A percentile compares a stretch with the other conserved stretches of the same genome.
Conservation (phyloP, 2,888 invertebrate species). For the Sylvicola cinctus region DNA sequence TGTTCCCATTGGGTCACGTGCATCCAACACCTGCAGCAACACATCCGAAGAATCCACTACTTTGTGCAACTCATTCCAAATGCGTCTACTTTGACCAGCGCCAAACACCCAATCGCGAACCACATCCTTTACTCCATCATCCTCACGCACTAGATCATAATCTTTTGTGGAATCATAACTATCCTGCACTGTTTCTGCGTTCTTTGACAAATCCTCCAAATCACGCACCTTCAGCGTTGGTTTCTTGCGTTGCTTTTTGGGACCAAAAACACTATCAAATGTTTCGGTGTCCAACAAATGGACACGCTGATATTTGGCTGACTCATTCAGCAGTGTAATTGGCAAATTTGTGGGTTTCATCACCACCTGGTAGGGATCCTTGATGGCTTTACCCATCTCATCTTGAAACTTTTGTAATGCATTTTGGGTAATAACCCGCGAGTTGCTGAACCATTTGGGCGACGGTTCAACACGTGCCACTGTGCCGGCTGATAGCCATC, state of each 20-base stretch:
- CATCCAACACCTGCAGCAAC: conserved; percentile 86
- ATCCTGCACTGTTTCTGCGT: conserved; percentile 47
- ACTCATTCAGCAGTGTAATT: conserved; percentile 82
- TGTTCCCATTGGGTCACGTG: conserved; percentile 92
- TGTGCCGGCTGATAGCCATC: conserved; percentile 68
- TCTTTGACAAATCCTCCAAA: conserved; percentile 54
- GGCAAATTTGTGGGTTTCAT: conserved; percentile 94
- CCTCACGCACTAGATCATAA: conserved; percentile 60
- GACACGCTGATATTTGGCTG: conserved; percentile 70
- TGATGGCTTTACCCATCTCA: conserved; percentile 83
- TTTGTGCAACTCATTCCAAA: conserved; percentile 99
- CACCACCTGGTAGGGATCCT: conserved; percentile 92
- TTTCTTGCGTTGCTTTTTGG: conserved; percentile 76
- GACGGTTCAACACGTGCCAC: conserved; percentile 92
- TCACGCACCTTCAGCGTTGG: conserved; percentile 61
- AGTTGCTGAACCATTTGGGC: conserved; percentile 98
- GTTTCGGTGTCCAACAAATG: conserved; percentile 92
- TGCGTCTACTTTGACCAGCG: conserved; percentile 88
- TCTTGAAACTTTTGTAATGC: conserved; percentile 79
- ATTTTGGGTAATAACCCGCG: conserved; percentile 84
- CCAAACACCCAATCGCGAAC: conserved; percentile 86
- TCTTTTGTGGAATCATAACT: conserved; percentile 71
- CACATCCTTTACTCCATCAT: conserved; percentile 58
- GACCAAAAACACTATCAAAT: conserved; percentile 87
- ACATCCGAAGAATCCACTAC: conserved; percentile 98